Conservation (phyloP, 2,797 vertebrate genomes). For the Morelia viridis region DNA sequence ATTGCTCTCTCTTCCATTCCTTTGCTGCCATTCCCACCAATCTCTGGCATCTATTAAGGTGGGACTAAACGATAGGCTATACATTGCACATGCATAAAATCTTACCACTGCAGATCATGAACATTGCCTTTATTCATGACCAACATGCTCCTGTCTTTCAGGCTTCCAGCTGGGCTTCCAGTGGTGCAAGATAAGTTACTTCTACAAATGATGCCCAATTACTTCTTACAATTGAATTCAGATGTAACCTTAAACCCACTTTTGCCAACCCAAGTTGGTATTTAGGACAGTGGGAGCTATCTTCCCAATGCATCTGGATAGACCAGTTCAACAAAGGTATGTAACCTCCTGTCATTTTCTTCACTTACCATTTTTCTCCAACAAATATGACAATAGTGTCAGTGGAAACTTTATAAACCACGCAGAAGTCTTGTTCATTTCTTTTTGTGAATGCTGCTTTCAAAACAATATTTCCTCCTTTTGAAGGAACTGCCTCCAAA, state of each 20-base stretch:
- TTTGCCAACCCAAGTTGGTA: too few species aligned
- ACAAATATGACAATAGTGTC: not conserved
- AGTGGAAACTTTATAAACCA: not conserved
- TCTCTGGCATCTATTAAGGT: not conserved
- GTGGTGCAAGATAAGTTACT: not conserved
- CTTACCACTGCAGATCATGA: not conserved
- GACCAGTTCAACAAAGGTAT: too few species aligned
- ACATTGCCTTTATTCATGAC: not conserved
- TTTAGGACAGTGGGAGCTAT: too few species aligned
- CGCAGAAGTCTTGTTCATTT: not conserved
- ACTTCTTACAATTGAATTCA: not conserved
- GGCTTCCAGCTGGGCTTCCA: not conserved
- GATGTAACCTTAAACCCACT: not conserved
- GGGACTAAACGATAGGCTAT: not conserved
- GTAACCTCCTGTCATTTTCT: not conserved
- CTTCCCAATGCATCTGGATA: too few species aligned
- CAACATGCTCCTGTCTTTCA: not conserved
- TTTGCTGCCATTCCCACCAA: too few species aligned
- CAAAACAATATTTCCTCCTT: not conserved
- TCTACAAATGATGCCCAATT: not conserved
- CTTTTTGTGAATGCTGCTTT: not conserved
- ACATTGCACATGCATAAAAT: not conserved
- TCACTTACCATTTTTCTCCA: not conserved
- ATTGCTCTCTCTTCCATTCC: too few species aligned
- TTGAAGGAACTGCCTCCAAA: not conserved